Evolutionary conservation across 23 tunicate species (phyloP).

Genomic region (Phallusia fumigata): DNA sequence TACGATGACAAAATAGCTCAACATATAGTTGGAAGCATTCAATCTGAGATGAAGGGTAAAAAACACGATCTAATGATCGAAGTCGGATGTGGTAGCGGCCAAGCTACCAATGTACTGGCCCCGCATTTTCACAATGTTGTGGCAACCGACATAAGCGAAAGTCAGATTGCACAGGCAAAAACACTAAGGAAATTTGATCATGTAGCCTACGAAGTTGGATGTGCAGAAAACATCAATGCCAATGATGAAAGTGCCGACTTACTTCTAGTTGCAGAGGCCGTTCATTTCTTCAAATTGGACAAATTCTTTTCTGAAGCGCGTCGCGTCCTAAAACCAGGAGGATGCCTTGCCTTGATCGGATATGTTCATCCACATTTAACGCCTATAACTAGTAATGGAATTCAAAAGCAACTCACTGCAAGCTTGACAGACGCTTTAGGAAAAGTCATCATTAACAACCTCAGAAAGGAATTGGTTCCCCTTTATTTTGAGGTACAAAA

Average conservation of each 20-base stretch:
- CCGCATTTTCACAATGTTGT: constrained; percentile 28
- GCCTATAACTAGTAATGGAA: not conserved
- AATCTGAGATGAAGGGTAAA: too few species aligned
- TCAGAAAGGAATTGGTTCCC: too few species aligned
- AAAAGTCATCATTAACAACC: too few species aligned
- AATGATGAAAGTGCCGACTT: constrained; percentile 49
- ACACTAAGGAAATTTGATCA: constrained; percentile 12
- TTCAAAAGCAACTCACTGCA: too few species aligned
- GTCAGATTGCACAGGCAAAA: constrained; percentile 45
- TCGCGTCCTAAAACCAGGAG: constrained; percentile 59
- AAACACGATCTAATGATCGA: too few species aligned
- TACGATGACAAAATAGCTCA: too few species aligned
- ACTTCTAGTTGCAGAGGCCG: constrained; percentile 47
- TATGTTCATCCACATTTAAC: constrained; percentile 19
- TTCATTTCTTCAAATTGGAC: constrained; percentile 63
- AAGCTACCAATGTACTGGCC: constrained; percentile 25
- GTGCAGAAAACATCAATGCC: constrained; percentile 38
- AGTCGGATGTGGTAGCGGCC: constrained; percentile 71
- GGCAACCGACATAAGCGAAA: constrained; percentile 49
- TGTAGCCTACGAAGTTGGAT: constrained; percentile 36
- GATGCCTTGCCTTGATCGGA: constrained; percentile 57
- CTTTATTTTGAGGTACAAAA: too few species aligned
- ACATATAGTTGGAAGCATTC: too few species aligned
- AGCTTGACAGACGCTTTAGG: too few species aligned
- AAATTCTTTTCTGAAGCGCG: constrained; percentile 49